Conservation (phyloP, 2,797 vertebrate genomes). For the Spinus pinus region DNA sequence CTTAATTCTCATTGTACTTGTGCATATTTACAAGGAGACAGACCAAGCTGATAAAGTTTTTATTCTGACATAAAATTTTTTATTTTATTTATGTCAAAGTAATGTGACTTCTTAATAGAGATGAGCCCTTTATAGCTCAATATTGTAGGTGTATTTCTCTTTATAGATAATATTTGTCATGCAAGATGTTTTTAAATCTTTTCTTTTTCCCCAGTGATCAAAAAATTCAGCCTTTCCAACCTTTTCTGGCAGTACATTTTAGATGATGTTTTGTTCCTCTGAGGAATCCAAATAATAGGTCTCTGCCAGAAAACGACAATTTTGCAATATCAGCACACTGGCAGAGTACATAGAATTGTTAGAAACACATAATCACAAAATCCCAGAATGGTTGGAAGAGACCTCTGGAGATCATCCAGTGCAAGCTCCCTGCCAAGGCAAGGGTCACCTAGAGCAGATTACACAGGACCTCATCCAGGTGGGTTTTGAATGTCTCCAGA, state of each 20-base stretch:
- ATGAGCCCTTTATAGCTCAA: neutral
- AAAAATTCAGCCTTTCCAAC: neutral
- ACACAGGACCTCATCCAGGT: neutral
- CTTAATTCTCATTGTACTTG: neutral
- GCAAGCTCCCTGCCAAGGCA: neutral
- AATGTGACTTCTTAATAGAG: neutral
- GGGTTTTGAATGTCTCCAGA: neutral
- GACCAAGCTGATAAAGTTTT: neutral
- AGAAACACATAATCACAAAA: neutral
- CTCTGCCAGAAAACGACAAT: neutral
- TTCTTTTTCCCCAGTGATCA: neutral
- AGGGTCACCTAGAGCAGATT: neutral
- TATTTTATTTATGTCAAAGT: neutral
- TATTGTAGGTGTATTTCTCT: neutral
- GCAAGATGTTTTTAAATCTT: neutral
- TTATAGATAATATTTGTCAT: neutral
- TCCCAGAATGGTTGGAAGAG: neutral
- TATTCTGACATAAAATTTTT: neutral
- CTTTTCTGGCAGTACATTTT: neutral
- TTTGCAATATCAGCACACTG: neutral
- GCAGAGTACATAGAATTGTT: neutral
- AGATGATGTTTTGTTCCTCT: neutral
- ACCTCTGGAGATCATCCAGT: neutral
- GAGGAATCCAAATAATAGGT: neutral
- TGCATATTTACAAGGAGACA: neutral